These are phyloP conservation scores for Dolichopus griseipennis DNA, from an alignment of 2,888 invertebrate genomes.

Conservation along the genomic window DNA sequence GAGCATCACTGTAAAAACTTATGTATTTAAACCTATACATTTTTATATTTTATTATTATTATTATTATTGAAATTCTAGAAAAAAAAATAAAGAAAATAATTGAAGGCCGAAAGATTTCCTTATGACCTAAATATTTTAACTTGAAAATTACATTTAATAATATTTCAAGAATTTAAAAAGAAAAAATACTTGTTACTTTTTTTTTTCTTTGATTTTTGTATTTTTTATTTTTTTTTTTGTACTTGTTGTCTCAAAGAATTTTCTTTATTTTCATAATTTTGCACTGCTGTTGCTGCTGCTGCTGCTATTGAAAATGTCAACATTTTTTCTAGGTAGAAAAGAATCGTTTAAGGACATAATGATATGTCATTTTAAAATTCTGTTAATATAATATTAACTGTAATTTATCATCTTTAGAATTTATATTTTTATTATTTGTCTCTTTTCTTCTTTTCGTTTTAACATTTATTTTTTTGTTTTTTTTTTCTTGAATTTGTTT, in stretches of 20 bases:
- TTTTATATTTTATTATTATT: too few relatives aligned
- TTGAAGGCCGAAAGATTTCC: conserved; percentile 6
- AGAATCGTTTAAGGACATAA: background rate
- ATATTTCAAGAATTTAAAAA: background rate
- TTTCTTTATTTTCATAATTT: too few relatives aligned
- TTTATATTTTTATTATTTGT: background rate
- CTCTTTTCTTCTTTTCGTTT: too few relatives aligned
- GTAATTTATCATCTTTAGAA: background rate
- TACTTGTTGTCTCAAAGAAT: too few relatives aligned
- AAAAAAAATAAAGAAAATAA: background rate
- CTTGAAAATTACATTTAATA: background rate
- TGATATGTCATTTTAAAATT: background rate
- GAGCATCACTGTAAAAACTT: too few relatives aligned
- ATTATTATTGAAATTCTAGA: too few relatives aligned
- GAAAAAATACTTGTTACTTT: background rate
- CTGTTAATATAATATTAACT: background rate
- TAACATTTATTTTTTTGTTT: too few relatives aligned
- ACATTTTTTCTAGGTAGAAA: background rate
- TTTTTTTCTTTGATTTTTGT: background rate
- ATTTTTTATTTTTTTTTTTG: background rate
- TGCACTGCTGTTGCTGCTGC: too few relatives aligned
- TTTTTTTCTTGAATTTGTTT: too few relatives aligned
- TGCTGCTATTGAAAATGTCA: background rate
- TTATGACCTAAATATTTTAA: conserved; percentile 4
- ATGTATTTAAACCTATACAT: too few relatives aligned